These are phyloP conservation scores for Muricea muricata DNA, from an alignment of 92 coral and sea anemone species.

Conservation along the genomic window DNA sequence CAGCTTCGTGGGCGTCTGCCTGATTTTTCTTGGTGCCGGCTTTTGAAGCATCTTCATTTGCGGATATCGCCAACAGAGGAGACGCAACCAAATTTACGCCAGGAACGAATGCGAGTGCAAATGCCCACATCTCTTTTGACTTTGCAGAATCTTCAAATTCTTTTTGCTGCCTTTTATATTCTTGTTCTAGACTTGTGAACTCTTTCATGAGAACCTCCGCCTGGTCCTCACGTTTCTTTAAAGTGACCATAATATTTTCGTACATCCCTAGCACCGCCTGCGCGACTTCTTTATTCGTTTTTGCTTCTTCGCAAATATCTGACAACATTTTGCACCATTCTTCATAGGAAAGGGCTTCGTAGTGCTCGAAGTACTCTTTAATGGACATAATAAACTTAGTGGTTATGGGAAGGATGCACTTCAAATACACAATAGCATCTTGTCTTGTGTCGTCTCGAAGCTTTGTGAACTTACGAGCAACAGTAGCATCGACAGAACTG, in stretches of 20 bases:
- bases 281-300: constrained; percentile 33
- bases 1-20: constrained; percentile 48
- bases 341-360: constrained; percentile 55
- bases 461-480: constrained; percentile 50
- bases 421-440: constrained; percentile 69
- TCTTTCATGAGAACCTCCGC: constrained; percentile 58
- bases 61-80: constrained; percentile 33
- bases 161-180: constrained; percentile 44
- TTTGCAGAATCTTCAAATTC: constrained; percentile 39
- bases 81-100: constrained; percentile 59
- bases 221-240: constrained; percentile 63
- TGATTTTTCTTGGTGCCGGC: constrained; percentile 56
- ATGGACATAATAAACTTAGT: constrained; percentile 49
- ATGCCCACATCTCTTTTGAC: constrained; percentile 50
- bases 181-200: constrained; percentile 43
- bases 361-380: constrained; percentile 64
- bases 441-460: constrained; percentile 77
- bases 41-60: constrained; percentile 38
- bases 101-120: constrained; percentile 63
- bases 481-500: not conserved
- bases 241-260: constrained; percentile 58
- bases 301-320: constrained; percentile 61
- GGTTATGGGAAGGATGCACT: constrained; percentile 61
- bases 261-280: constrained; percentile 55
- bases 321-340: constrained; percentile 55